Evolutionary conservation across 2,113 vertebrate genomes (phyloP).

Genomic region (Oreochromis aureus): DNA sequence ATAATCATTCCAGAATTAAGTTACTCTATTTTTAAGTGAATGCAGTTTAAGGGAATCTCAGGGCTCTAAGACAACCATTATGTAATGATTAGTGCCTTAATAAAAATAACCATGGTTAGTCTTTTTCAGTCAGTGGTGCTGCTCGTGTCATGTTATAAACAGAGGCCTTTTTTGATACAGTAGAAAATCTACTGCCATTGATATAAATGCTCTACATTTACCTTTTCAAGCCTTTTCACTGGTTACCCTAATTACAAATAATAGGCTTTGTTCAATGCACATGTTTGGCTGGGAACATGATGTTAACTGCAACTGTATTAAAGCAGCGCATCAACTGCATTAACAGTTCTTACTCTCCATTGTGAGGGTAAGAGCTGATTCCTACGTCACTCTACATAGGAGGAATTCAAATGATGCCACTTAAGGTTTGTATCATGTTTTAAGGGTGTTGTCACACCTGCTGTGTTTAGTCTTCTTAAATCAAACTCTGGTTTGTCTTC

Average conservation of each 20-base stretch:
- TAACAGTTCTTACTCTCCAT: neutral
- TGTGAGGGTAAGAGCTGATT: neutral
- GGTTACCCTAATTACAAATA: neutral
- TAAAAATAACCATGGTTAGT: neutral
- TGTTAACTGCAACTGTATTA: neutral
- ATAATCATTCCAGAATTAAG: neutral
- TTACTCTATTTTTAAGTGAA: neutral
- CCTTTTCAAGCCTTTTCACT: neutral
- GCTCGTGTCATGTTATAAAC: neutral
- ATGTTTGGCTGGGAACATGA: neutral
- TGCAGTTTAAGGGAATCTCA: neutral
- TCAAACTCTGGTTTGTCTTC: neutral
- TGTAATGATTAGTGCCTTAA: neutral
- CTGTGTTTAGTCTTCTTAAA: neutral
- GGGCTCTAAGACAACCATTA: neutral
- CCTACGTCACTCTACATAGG: neutral
- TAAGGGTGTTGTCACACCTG: neutral
- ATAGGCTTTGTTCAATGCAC: neutral
- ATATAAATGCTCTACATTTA: neutral
- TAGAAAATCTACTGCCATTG: neutral
- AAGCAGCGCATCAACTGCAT: neutral
- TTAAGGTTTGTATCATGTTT: neutral
- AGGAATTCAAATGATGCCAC: neutral
- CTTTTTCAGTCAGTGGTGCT: neutral
- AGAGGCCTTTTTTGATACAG: neutral